Conservation (phyloP, 35 echinoderm and acorn worm species). For the Lytechinus variegatus region DNA sequence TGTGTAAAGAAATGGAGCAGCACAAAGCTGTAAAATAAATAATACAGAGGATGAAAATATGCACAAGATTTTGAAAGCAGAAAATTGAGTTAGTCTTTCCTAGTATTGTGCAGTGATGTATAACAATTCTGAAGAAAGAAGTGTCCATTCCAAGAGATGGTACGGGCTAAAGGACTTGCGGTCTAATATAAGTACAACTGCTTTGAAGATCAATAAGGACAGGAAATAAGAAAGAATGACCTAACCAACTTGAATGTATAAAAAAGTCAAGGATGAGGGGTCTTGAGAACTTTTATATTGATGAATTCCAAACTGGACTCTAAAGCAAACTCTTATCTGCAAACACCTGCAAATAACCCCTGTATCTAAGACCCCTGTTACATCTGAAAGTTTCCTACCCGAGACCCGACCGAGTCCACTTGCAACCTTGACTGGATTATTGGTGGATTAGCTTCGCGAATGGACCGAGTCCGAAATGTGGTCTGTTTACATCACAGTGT, state of each 20-base stretch:
- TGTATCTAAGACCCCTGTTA: no score
- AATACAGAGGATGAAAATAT: background rate
- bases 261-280: background rate
- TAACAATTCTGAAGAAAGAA: background rate
- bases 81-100: background rate
- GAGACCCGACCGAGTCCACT: no score
- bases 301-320: background rate
- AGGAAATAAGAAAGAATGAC: background rate
- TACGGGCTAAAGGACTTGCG: no score
- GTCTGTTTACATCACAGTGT: no score
- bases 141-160: no score
- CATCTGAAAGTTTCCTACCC: no score
- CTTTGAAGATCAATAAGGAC: no score
- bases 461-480: no score
- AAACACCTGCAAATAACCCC: no score
- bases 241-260: background rate
- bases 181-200: no score
- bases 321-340: background rate
- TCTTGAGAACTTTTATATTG: background rate
- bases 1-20: background rate
- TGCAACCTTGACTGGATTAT: no score
- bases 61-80: background rate
- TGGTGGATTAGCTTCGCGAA: no score
- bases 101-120: background rate
- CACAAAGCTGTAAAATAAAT: background rate